Base-by-base conservation (phyloP, 2,113 vertebrate species). In the Cyprinus carpio region DNA sequence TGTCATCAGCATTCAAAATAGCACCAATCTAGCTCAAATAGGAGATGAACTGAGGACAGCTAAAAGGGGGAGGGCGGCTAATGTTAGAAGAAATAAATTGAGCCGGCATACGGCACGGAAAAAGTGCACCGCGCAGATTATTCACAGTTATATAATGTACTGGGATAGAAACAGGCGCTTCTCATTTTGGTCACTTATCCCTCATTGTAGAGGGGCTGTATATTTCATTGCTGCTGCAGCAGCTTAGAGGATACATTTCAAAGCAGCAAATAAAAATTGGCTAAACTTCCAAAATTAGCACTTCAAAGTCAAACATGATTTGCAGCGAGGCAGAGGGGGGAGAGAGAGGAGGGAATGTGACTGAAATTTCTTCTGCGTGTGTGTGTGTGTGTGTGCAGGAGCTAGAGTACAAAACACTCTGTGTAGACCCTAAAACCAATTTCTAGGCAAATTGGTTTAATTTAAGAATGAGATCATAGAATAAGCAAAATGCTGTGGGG, bases 221-320 rank as follows among this genome's bases (percentile, higher is more conserved):
- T 94, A 92, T 94, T 94, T 93, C 94, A 94, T 91, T 93, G 93
- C 93, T 93, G 93, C 89, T 93, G 92, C 93, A 92, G 94, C 92
- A 93, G 94, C 94, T 94, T 94, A 94, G 92, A 93, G 94, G 94
- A 94, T 95, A 94, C 92, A 94, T 95, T 95, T 95, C 94, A 95
- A 95, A 95, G 95, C 93, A 94, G 93, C 93, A 94, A 94, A 95
- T 94, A 95, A 94, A 95, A 95, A 95, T 94, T 95, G 95, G 94
- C 94, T 95, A 95, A 95, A 95, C 94, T 95, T 95, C 93, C 92
- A 94, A 94, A 95, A 95, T 95, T 95, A 95, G 95, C 94, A 95
- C 94, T 95, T 95, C 94, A 95, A 95, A 95, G 95, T 95, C 94
- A 94, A 94, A 95, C 93, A 93, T 93, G 93, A 95, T 95, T 94